These are phyloP conservation scores for Mesembrinibis cayennensis DNA, from an alignment of 2,113 vertebrate genomes.

Conservation along the genomic window DNA sequence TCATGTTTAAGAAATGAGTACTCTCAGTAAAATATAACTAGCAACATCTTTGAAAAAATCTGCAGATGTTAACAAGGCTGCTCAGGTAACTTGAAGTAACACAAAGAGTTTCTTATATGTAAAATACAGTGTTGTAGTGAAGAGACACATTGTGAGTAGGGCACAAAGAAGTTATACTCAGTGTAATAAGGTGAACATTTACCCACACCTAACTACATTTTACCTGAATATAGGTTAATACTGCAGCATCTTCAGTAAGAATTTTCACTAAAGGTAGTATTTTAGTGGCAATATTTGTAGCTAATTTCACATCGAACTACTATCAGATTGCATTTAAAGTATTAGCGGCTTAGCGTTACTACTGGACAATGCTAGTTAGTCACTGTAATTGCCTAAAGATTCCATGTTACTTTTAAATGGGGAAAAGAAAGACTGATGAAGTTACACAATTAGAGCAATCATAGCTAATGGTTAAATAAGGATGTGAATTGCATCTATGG, in stretches of 20 bases:
- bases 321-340: neutral
- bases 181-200: neutral
- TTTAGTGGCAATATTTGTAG: neutral
- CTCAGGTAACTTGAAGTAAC: neutral
- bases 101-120: neutral
- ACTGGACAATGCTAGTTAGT: neutral
- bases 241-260: fast-evolving
- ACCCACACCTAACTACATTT: neutral
- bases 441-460: neutral
- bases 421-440: neutral
- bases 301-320: neutral
- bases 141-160: neutral
- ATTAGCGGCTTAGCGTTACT: neutral
- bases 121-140: neutral
- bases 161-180: neutral
- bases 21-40: neutral
- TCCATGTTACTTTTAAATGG: neutral
- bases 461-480: conserved; percentile 28
- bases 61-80: neutral
- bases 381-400: neutral
- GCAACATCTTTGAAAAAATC: neutral
- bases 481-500: neutral
- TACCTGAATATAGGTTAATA: neutral
- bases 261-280: neutral
- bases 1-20: neutral